Evolutionary conservation across 1,140 invertebrate species (phyloP).

Genomic region (Periplaneta americana): DNA sequence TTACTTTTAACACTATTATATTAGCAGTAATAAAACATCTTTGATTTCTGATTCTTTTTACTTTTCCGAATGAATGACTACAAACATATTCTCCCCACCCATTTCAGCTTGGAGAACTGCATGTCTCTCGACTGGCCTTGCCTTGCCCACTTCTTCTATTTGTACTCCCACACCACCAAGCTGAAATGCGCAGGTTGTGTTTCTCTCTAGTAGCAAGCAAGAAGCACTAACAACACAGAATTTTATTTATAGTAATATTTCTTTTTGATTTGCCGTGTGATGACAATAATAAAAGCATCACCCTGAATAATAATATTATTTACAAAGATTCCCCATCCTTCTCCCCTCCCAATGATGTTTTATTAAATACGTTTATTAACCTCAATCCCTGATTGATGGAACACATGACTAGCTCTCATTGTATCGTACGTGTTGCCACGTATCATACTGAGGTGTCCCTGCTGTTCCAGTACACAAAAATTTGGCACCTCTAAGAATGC

Average conservation of each 20-base stretch:
- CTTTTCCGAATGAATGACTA: not conserved
- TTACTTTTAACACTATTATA: constrained; percentile 12
- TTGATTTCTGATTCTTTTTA: constrained; percentile 5
- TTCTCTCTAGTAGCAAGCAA: constrained; percentile 8
- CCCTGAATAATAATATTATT: constrained; percentile 6
- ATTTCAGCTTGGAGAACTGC: not conserved
- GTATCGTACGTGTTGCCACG: not conserved
- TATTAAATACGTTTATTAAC: not conserved
- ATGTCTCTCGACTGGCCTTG: no score
- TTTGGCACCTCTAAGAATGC: not conserved
- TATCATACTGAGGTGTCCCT: not conserved
- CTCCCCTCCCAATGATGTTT: constrained; percentile 17
- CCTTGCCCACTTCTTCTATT: no score
- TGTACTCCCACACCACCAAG: not conserved
- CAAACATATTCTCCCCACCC: not conserved
- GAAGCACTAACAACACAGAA: constrained; percentile 11
- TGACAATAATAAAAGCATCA: constrained; percentile 5
- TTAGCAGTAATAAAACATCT: constrained; percentile 17
- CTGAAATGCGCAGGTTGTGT: constrained; percentile 11
- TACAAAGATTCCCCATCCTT: constrained; percentile 16
- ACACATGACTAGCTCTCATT: not conserved
- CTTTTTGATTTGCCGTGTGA: not conserved
- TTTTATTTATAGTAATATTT: constrained; percentile 7
- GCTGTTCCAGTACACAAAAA: not conserved
- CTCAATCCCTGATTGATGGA: constrained; percentile 6